Evolutionary conservation across 2,797 vertebrate species (phyloP).

Genomic region (Crocidura indochinensis): DNA sequence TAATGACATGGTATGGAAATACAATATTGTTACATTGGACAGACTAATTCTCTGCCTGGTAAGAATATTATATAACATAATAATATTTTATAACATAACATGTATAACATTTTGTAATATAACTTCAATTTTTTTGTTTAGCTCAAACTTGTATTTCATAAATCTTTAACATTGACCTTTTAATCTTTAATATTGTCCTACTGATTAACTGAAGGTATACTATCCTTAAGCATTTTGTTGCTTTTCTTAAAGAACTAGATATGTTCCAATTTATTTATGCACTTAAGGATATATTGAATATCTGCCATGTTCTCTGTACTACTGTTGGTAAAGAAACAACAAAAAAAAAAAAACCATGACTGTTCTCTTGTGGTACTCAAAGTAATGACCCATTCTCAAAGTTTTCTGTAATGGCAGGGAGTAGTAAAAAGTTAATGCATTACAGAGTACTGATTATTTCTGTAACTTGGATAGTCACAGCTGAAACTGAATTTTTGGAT

Average conservation of each 20-base stretch:
- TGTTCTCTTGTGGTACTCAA: conserved; percentile 1
- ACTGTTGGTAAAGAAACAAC: neutral
- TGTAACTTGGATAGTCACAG: neutral
- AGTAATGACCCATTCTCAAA: conserved; percentile 41
- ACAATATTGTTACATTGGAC: conserved; percentile 99
- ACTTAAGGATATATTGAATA: neutral
- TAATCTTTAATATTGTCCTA: neutral
- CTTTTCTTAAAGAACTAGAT: conserved; percentile 15
- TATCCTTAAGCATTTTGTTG: neutral
- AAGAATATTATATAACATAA: conserved; percentile 81
- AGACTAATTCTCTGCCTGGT: conserved; percentile 98
- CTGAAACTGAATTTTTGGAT: conserved; percentile 7
- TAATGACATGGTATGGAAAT: conserved; percentile 99
- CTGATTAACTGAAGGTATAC: neutral
- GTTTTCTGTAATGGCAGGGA: neutral
- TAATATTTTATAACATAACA: no score
- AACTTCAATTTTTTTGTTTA: conserved; percentile 9
- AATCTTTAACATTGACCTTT: neutral
- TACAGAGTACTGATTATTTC: neutral
- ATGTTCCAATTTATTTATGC: conserved; percentile 12
- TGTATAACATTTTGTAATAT: no score
- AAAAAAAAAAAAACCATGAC: conserved; percentile 24
- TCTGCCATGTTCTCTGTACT: neutral
- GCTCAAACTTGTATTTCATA: neutral
- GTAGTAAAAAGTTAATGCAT: neutral